Conservation (phyloP, 2,888 invertebrate species). For the Diloba caeruleocephala region DNA sequence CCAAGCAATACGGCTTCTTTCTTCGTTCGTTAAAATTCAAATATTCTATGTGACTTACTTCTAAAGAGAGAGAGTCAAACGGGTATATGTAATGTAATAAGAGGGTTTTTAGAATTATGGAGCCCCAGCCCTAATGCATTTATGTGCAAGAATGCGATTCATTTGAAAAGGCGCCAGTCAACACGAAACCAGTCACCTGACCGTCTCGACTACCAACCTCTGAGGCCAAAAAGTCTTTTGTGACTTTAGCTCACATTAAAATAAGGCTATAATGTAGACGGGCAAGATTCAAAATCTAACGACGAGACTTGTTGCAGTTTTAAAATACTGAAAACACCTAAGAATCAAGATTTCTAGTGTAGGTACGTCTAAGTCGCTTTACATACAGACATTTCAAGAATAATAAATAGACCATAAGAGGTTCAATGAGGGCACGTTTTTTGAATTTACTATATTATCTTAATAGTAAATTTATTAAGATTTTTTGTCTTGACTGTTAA, state of each 20-base stretch:
- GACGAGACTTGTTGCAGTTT: background rate
- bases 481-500: conserved; percentile 41
- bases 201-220: conserved; percentile 57
- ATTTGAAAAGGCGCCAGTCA: conserved; percentile 76
- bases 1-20: too few species aligned
- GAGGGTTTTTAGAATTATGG: conserved; percentile 4
- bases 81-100: background rate
- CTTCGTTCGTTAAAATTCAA: too few species aligned
- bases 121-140: conserved; percentile 49
- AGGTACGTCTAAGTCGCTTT: conserved; percentile 59
- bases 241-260: conserved; percentile 11
- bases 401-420: conserved; percentile 46
- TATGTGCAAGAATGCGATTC: conserved; percentile 77
- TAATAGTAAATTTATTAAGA: too few species aligned
- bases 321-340: conserved; percentile 12
- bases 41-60: too few species aligned
- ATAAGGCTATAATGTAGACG: conserved; percentile 13
- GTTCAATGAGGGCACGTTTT: conserved; percentile 12
- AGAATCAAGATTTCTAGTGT: conserved; percentile 66
- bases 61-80: too few species aligned
- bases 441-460: conserved; percentile 7
- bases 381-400: conserved; percentile 35
- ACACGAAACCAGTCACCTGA: conserved; percentile 82
- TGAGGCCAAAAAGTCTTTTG: conserved; percentile 42
- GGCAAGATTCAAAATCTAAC: conserved; percentile 18